Conservation (phyloP, 37 sponge, comb jelly and placozoan genomes). For the Tethya wilhelma region DNA sequence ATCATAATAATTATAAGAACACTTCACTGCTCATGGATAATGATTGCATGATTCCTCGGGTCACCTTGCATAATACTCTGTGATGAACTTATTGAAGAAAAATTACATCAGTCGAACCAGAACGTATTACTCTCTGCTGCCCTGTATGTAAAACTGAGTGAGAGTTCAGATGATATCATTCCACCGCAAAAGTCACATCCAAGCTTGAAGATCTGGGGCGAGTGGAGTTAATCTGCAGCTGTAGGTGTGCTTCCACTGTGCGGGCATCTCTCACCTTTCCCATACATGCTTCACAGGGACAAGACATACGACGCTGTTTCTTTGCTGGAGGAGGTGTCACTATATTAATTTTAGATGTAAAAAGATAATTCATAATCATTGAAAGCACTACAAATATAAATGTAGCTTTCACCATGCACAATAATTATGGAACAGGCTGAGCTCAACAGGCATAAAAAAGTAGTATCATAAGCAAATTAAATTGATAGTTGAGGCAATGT, state of each 20-base stretch:
- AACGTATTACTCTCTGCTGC: no score
- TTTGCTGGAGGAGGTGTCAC: background rate
- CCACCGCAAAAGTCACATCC: background rate
- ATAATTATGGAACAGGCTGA: background rate
- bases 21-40: background rate
- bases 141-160: no score
- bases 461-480: background rate
- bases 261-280: background rate
- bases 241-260: background rate
- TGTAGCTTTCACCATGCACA: no score
- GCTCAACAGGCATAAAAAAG: background rate
- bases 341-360: background rate
- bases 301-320: background rate
- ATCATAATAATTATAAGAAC: no score
- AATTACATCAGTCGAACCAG: no score
- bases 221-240: no score
- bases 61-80: background rate
- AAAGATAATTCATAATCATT: background rate
- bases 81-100: no score
- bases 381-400: no score
- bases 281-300: background rate
- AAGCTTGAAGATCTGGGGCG: background rate
- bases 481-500: no score
- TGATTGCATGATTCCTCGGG: background rate
- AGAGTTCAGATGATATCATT: no score